These are phyloP conservation scores for Fopius arisanus DNA, from an alignment of 1,140 invertebrate species.

Conservation along the genomic window DNA sequence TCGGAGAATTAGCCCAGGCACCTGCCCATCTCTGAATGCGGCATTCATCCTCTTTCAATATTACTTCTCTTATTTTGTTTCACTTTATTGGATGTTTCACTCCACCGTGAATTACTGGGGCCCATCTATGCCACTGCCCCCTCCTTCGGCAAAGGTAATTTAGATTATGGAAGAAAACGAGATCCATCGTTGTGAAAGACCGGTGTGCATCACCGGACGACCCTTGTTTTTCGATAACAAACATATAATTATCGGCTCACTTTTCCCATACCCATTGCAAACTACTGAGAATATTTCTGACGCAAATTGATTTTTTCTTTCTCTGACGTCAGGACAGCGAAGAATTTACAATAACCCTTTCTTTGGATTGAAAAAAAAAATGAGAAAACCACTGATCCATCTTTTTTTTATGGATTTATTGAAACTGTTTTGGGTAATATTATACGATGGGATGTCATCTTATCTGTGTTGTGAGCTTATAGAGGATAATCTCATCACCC, in stretches of 20 bases:
- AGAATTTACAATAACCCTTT: too few species aligned
- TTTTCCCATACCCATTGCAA: constrained; percentile 8
- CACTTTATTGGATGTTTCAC: neutral
- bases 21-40: constrained; percentile 17
- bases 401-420: neutral
- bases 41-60: neutral
- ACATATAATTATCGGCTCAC: constrained; percentile 39
- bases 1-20: constrained; percentile 42
- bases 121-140: neutral
- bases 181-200: constrained; percentile 11
- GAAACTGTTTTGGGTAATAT: neutral
- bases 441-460: neutral
- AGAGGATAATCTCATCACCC: neutral
- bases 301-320: neutral
- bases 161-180: constrained; percentile 31
- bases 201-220: neutral
- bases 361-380: too few species aligned
- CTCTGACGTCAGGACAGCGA: neutral
- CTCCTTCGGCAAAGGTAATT: constrained; percentile 28
- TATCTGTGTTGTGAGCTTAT: neutral
- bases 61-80: neutral
- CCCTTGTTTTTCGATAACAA: constrained; percentile 42
- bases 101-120: constrained; percentile 22
- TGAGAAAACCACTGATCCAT: too few species aligned
- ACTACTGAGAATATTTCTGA: neutral